Conservation (phyloP, 2,888 invertebrate genomes). For the Carabus problematicus region DNA sequence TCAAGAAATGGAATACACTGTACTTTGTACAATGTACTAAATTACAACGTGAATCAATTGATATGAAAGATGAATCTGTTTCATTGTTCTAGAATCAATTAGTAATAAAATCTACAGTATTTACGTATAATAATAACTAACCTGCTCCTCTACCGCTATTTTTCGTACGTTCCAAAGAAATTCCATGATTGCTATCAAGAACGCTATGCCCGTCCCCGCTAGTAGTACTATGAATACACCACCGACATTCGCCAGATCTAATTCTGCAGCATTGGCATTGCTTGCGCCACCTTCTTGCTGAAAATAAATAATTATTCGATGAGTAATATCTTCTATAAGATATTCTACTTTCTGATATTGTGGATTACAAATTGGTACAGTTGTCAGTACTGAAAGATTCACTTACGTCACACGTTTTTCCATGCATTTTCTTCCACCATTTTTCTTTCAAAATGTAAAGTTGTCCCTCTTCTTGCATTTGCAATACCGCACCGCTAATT, state of each 20-base stretch:
- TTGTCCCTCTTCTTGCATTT: constrained; percentile 87
- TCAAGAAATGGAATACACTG: too few relatives aligned
- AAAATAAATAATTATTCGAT: background rate
- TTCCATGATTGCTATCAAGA: constrained; percentile 80
- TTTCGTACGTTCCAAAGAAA: constrained; percentile 85
- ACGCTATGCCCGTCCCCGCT: constrained; percentile 73
- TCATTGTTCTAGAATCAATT: background rate
- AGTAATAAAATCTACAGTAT: background rate
- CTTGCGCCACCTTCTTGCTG: constrained; percentile 1
- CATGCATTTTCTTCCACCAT: constrained; percentile 85
- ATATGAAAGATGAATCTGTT: constrained; percentile 6
- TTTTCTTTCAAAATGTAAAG: constrained; percentile 82
- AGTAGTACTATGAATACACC: constrained; percentile 89
- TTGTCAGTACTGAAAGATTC: background rate
- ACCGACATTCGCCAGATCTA: constrained; percentile 87
- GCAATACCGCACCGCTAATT: constrained; percentile 87
- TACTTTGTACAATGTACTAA: background rate
- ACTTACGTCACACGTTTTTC: constrained; percentile 12
- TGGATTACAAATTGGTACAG: background rate
- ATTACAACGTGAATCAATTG: constrained; percentile 8
- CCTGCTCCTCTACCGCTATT: constrained; percentile 79
- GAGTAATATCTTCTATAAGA: background rate
- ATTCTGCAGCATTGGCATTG: constrained; percentile 60
- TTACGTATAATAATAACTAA: constrained; percentile 53
- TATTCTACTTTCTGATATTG: background rate